phyloP scores from a whole-genome alignment of 2,888 invertebrate species.

The Hypena proboscidalis region DNA sequence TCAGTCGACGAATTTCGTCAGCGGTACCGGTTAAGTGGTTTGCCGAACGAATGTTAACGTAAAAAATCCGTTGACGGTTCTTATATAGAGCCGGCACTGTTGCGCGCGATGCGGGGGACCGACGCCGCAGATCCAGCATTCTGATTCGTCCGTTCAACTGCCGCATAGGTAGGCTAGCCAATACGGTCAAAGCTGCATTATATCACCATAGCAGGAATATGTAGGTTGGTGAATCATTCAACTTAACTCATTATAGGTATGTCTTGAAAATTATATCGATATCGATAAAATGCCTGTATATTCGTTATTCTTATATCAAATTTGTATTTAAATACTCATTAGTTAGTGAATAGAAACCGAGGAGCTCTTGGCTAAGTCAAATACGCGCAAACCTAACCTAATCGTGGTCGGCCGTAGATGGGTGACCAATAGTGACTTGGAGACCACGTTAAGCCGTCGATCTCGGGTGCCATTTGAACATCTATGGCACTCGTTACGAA shows the following conservation, averaged over 20 bases:
- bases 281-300: constrained; percentile 15
- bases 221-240: constrained; percentile 72
- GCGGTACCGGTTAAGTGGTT: constrained; percentile 88
- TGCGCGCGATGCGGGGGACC: constrained; percentile 78
- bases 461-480: no score
- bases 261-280: constrained; percentile 29
- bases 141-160: constrained; percentile 78
- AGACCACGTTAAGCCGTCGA: no score
- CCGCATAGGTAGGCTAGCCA: constrained; percentile 78
- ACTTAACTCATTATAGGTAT: constrained; percentile 47
- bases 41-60: constrained; percentile 87
- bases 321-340: no score
- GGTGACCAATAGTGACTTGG: no score
- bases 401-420: no score
- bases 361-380: no score
- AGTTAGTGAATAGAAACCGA: no score
- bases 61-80: constrained; percentile 72
- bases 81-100: constrained; percentile 86
- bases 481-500: no score
- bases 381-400: no score
- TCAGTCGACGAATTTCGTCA: constrained; percentile 86
- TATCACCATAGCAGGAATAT: constrained; percentile 82
- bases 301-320: no score
- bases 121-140: constrained; percentile 71
- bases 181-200: constrained; percentile 75